Conservation (phyloP, 2,113 vertebrate species). For the Jaculus jaculus region DNA sequence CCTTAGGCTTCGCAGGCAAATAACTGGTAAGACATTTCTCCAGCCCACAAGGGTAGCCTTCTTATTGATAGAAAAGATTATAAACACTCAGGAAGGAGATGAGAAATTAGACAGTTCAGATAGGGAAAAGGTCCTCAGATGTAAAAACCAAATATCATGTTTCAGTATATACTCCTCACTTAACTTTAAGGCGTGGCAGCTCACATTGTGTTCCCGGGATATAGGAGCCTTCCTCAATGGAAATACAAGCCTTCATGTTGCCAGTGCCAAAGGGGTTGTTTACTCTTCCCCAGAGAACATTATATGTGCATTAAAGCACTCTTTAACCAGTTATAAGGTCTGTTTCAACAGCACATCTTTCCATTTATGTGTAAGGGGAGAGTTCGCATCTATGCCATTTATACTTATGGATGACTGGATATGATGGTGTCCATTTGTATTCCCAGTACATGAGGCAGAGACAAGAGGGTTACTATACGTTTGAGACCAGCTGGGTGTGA, state of each 20-base stretch:
- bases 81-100: neutral
- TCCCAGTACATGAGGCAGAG: neutral
- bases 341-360: constrained; percentile 26
- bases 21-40: no score
- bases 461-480: neutral
- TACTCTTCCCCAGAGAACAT: neutral
- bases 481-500: neutral
- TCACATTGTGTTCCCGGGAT: neutral
- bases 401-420: neutral
- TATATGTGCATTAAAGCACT: neutral
- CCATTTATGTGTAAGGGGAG: neutral
- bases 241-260: neutral
- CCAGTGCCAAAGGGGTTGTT: neutral
- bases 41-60: neutral
- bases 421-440: neutral
- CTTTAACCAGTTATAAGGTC: neutral
- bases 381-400: constrained; percentile 4
- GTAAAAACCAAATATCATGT: neutral
- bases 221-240: constrained; percentile 8
- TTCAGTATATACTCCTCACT: neutral
- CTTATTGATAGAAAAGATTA: constrained; percentile 16
- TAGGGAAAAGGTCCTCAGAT: neutral
- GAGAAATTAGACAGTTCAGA: neutral
- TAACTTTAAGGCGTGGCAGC: neutral
- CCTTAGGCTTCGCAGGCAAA: no score